A percentile compares a stretch with the other conserved stretches of the same genome.
phyloP scores from a whole-genome alignment of 2,113 vertebrate genomes.

The Terrapene triunguis region DNA sequence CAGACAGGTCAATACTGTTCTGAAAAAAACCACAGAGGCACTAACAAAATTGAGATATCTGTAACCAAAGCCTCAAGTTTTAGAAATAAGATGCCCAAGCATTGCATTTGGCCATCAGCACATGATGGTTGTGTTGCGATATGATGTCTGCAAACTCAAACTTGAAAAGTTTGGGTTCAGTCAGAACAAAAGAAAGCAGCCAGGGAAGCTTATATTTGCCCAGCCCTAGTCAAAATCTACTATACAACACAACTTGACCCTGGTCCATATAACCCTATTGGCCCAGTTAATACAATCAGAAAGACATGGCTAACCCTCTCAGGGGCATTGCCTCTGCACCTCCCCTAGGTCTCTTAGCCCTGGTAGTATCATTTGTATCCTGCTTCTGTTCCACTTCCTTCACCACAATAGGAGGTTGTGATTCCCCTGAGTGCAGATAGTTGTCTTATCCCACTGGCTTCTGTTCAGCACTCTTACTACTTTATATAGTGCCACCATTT shows the following conservation, averaged over 20 bases:
- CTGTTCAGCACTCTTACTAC: neutral
- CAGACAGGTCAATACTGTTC: neutral
- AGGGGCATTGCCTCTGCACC: neutral
- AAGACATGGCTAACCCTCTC: neutral
- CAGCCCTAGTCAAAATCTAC: neutral
- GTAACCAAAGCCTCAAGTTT: neutral
- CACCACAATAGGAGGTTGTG: neutral
- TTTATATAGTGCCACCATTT: neutral
- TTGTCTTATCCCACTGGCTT: neutral
- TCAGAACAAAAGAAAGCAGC: fast-evolving
- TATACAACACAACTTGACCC: neutral
- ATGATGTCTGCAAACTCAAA: neutral
- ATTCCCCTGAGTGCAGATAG: fast-evolving
- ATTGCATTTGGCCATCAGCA: neutral
- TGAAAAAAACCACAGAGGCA: neutral
- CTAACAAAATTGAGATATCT: neutral
- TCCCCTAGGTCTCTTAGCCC: neutral
- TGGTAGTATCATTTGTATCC: neutral
- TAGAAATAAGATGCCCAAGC: neutral
- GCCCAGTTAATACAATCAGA: neutral
- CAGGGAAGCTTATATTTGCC: neutral
- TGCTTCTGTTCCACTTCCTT: neutral
- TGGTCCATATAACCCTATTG: neutral
- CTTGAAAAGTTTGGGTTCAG: neutral
- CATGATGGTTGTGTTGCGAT: neutral